Conservation (phyloP, 2,113 vertebrate genomes). For the Smithornis capensis region DNA sequence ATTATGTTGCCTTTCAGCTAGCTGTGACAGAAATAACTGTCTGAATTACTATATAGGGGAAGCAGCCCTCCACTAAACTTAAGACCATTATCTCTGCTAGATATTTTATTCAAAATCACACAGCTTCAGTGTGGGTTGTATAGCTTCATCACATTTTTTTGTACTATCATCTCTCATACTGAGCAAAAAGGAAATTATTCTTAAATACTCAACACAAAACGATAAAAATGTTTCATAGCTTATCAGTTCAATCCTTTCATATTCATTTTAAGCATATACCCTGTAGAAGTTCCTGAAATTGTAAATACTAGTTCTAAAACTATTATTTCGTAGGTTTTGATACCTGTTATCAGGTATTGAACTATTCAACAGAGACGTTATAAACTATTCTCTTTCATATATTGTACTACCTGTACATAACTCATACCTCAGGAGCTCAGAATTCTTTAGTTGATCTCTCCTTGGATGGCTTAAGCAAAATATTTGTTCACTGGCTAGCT, state of each 20-base stretch:
- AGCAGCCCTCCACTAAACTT: neutral
- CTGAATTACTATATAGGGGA: slow-evolving; percentile 27
- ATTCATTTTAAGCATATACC: neutral
- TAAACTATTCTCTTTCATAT: neutral
- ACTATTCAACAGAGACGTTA: neutral
- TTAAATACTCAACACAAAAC: neutral
- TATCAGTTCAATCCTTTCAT: neutral
- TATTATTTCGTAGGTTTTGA: neutral
- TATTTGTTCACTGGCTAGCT: neutral
- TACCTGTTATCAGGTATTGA: neutral
- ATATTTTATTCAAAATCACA: slow-evolving; percentile 32
- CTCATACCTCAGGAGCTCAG: neutral
- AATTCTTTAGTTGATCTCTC: neutral
- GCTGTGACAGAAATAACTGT: slow-evolving; percentile 27
- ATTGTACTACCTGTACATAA: neutral
- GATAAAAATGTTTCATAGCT: neutral
- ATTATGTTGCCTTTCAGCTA: neutral
- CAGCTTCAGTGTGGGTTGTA: slow-evolving; percentile 5
- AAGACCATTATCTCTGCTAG: slow-evolving; percentile 31
- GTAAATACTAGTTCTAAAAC: neutral
- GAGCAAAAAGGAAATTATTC: neutral
- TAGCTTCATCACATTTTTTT: neutral
- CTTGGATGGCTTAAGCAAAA: neutral
- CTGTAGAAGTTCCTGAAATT: neutral
- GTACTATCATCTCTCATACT: neutral